Conservation (phyloP, 1,140 invertebrate genomes). For the Drosophila paulistorum region DNA sequence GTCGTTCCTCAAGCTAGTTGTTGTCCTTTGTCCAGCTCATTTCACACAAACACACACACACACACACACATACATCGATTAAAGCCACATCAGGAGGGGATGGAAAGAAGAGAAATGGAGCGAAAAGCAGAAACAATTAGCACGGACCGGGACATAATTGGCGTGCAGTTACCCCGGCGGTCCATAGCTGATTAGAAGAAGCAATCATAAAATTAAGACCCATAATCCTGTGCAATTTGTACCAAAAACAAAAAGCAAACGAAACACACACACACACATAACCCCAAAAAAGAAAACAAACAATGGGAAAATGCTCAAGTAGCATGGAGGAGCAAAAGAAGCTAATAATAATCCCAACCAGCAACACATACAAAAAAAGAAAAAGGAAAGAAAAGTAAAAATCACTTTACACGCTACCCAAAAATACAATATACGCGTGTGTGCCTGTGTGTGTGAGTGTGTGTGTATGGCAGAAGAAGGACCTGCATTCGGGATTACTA, state of each 20-base stretch:
- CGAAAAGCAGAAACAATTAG: constrained; percentile 70
- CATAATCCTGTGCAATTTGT: constrained; percentile 76
- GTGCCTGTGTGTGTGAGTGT: background rate
- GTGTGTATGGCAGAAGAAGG: constrained; percentile 2
- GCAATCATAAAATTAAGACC: constrained; percentile 80
- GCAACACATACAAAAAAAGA: constrained; percentile 11
- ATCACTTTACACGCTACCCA: constrained; percentile 55
- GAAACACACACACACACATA: background rate
- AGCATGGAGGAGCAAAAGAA: constrained; percentile 22
- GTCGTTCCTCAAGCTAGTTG: constrained; percentile 11
- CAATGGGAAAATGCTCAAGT: constrained; percentile 4
- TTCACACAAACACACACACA: constrained; percentile 17
- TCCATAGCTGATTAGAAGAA: constrained; percentile 67
- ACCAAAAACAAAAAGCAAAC: constrained; percentile 36
- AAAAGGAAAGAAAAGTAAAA: constrained; percentile 35
- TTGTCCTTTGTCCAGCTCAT: constrained; percentile 15
- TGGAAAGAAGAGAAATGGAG: constrained; percentile 17
- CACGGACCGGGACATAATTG: constrained; percentile 71
- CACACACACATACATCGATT: constrained; percentile 16
- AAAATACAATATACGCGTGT: constrained; percentile 34
- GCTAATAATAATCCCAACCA: constrained; percentile 36
- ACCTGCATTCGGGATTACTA: constrained; percentile 37
- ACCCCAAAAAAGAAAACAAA: no score
- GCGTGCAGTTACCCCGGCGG: constrained; percentile 70
- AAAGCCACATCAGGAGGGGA: constrained; percentile 2